Evolutionary conservation across 1,140 invertebrate genomes (phyloP), one percentile per base, ranked within the genome.

Genomic region (Teleopsis dalmanni): DNA sequence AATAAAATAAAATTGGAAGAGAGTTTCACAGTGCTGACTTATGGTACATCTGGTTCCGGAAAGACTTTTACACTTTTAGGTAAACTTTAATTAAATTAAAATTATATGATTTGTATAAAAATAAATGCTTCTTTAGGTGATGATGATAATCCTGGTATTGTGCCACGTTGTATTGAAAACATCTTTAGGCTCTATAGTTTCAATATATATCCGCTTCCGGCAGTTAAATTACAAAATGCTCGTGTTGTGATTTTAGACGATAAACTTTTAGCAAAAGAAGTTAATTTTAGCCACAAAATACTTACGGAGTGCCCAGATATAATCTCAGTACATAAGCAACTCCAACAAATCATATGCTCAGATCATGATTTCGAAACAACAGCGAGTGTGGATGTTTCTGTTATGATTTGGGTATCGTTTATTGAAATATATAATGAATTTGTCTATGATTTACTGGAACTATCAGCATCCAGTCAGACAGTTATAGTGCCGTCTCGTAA

Each of bases 361-460:
- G 75, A 65, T 36, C 64, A 70, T 47, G 26, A 43, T 6, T 70
- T 70, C 22, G 36, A 52, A 13, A 37, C 54, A 6, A 50, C 48
- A 5, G 18, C 48, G 3, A n/a, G 31, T 1, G 37, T 50, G 1
- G 53, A 59, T 22, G 51, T 55, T 1, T 62, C 56, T 2, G 54
- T 70, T 8, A 50, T 68, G 31, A 75, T 91, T 1, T 93, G 91
- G 90, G 79, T 95, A 1, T 90, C 88, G 1, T 95, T 92, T 72
- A 84, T 84, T 2, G 93, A 97, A 72, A 88, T 97, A 27, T 96
- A 97, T 65, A 96, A 96, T 73, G 94, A 96, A 69, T 77, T 80
- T 4, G 81, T 95, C 1, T 91, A 85, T 64, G 94, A 97, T 74
- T 70, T 96, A 7, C 61, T 97, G 6, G 68, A 43, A 16, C 14